Conservation (phyloP, 2,888 invertebrate genomes). For the Anorthoa munda region DNA sequence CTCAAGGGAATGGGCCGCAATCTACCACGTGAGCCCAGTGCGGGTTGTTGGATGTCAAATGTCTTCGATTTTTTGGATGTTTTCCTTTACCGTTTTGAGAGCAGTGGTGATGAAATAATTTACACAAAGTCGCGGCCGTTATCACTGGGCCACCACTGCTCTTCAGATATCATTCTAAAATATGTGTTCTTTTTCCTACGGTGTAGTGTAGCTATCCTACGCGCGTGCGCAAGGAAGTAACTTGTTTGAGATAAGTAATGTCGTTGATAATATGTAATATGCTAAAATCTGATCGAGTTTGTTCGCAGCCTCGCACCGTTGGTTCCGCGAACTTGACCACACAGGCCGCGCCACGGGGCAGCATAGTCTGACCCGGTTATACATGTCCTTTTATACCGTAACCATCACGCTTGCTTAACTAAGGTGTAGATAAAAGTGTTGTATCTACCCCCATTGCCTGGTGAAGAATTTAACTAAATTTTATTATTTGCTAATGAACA, state of each 20-base stretch:
- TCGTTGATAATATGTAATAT: conserved; percentile 60
- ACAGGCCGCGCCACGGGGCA: conserved; percentile 39
- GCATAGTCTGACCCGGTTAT: conserved; percentile 53
- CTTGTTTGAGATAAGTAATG: conserved; percentile 41
- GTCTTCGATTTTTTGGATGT: too few species aligned
- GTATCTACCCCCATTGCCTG: not conserved
- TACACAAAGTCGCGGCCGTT: too few species aligned
- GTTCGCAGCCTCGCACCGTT: conserved; percentile 55
- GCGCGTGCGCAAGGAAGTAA: conserved; percentile 21
- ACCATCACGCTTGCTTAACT: not conserved
- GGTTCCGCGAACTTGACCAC: conserved; percentile 65
- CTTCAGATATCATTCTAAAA: too few species aligned
- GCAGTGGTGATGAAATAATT: too few species aligned
- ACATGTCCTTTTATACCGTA: conserved; percentile 23
- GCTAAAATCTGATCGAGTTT: conserved; percentile 62
- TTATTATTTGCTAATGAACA: not conserved
- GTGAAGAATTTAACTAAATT: not conserved
- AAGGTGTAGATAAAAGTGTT: not conserved
- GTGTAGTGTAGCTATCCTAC: not conserved
- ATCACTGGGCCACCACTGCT: too few species aligned
- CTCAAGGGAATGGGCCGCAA: too few species aligned
- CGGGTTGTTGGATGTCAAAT: too few species aligned
- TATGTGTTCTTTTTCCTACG: not conserved
- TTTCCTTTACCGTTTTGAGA: too few species aligned
- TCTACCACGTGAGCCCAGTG: too few species aligned